Evolutionary conservation across 2,888 invertebrate genomes (phyloP), one percentile per base, ranked within the genome.

Genomic region (Hybos culiciformis): DNA sequence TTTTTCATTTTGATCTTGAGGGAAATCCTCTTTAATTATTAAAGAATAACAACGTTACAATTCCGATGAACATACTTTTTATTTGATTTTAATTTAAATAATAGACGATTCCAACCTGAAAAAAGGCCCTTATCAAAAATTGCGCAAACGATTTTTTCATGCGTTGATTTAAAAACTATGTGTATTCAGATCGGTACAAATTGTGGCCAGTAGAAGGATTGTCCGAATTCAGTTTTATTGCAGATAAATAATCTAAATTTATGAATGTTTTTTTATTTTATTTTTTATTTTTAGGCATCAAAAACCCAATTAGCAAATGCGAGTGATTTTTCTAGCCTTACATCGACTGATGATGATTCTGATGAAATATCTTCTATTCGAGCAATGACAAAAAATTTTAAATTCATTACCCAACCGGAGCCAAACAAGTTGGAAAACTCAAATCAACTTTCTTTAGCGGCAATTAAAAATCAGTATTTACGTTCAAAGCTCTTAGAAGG

Each of bases 301-400:
- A 41, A 44, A 17, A 46, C 32, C n/a, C 41, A 45, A 17, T n/a
- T n/a, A n/a, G n/a, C n/a, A n/a, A n/a, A n/a, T n/a, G n/a, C n/a
- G n/a, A n/a, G n/a, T n/a, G 48, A 51, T 15, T 48, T 46, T 24
- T 45, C 46, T 26, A 48, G 48, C 41, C 42, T 48, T 21, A 51
- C 50, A 21, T 51, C 52, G 18, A 50, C 47, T 19, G 53, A 52
- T 21, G 51, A 50, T 38, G 51, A 53, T 32, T 50, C 52, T 15
- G 60, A 59, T 9, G 56, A 56, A 36, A 48, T 58, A 40, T 55
- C 58, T 18, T 63, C 65, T 7, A 57, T 62, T 18, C 53, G 55
- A 14, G 60, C 58, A 21, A 56, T 63, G 54, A 63, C 62, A 46
- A 56, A 59, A 43, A 54, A 59, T 46, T 61, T 63, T 19, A 61